Evolutionary conservation across 2,797 vertebrate species (phyloP), one percentile per base, ranked within the genome.

Genomic region (Melanotaenia maccullochi): DNA sequence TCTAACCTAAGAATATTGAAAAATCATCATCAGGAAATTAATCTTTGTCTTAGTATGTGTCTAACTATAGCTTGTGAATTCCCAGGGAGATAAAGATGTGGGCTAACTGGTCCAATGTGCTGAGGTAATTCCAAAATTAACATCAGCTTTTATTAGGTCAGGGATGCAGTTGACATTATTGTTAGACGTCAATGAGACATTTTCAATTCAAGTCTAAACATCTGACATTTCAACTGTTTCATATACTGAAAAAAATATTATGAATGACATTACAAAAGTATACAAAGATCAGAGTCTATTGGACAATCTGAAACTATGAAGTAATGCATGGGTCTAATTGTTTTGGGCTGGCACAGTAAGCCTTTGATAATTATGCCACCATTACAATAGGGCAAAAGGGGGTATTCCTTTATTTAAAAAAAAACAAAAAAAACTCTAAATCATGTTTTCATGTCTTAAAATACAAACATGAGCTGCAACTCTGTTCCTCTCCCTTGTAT

Each of bases 81-180:
- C 84, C 87, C 83, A 36, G 4, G 56, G 65, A 25, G 70, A n/a
- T 22, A 25, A 44, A 78, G 63, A 89, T 73, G 82, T 92, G 74
- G 78, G 82, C 40, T 73, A 73, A 5, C 38, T 32, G 52, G 71
- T 68, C 75, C 56, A 49, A 67, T 82, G 82, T 80, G 61, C 33
- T 78, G 79, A 85, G 65, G 75, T 75, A 71, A 83, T 51, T 84
- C 76, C 81, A 82, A 84, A 89, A 85, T 85, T 78, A 90, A 54
- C 78, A 62, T 24, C 47, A 28, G 68, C 63, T 75, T 73, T 87
- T 83, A 87, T 30, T 75, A 76, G 90, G 87, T 55, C 81, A 84
- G 44, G 24, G 66, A 71, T 52, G 58, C 64, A 73, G 56, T 18
- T 59, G 68, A 71, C 83, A 71, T 78, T 78, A 52, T 68, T 81